These are phyloP conservation scores for Drosophila parthenogenetica DNA, from an alignment of 2,888 invertebrate genomes.

Conservation along the genomic window DNA sequence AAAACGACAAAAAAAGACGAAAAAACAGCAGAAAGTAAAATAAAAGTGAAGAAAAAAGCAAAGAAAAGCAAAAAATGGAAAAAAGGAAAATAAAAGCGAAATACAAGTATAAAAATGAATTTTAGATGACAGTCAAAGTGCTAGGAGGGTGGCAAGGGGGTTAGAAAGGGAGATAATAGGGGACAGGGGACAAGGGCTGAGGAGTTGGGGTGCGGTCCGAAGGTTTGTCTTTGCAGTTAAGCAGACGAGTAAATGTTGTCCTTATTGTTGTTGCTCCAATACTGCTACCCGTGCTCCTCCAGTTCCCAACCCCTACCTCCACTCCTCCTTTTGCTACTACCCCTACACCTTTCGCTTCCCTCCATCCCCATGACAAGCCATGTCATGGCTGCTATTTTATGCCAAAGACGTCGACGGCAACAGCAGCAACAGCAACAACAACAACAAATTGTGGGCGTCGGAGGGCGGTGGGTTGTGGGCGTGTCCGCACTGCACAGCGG, in stretches of 20 bases:
- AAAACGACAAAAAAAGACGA: constrained; percentile 22
- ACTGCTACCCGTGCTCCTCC: constrained; percentile 19
- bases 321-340: too few relatives aligned
- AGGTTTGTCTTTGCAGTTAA: constrained; percentile 82
- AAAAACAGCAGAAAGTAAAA: constrained; percentile 54
- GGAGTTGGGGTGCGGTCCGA: constrained; percentile 32
- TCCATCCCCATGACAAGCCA: constrained; percentile 40
- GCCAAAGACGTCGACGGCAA: constrained; percentile 56
- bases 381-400: constrained; percentile 62
- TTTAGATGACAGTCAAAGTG: constrained; percentile 82
- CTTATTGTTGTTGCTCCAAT: constrained; percentile 71
- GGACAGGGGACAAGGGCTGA: not conserved
- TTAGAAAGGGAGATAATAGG: not conserved
- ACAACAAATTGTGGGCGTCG: constrained; percentile 34
- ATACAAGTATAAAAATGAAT: constrained; percentile 82
- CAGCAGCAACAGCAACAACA: constrained; percentile 24
- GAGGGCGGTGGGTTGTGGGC: constrained; percentile 31
- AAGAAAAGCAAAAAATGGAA: constrained; percentile 48
- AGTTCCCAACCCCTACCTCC: not conserved
- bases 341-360: too few relatives aligned
- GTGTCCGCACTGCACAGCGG: constrained; percentile 27
- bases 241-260: constrained; percentile 81
- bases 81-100: constrained; percentile 34
- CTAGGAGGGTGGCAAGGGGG: constrained; percentile 5
- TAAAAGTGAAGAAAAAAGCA: constrained; percentile 62